Base-by-base conservation (phyloP, 1,140 invertebrate species). In the Leptinotarsa defecta region DNA sequence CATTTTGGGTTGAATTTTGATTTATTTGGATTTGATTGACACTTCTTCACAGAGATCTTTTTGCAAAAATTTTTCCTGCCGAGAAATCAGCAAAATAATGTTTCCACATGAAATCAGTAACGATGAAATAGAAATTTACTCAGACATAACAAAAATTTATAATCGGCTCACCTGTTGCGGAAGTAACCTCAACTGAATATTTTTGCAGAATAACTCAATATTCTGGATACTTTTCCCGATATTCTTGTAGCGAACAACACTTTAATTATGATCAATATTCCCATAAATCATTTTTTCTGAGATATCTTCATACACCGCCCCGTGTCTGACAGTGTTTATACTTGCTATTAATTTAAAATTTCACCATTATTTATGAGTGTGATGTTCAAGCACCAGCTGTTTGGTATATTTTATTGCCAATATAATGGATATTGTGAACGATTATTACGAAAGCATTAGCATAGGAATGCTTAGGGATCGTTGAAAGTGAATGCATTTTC, bases 351-450 rank as follows among this genome's bases (percentile, higher is more conserved):
- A 68, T 68, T 68, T 43, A n/a, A 34, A 68, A 34, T 68, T 17
- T 68, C n/a, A 34, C 67, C 11, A 17, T 17, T 68, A 68, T 68
- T 68, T 68, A 68, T 34, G 67, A 68, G 67, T 27, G 13, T 27
- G 34, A 68, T 19, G 27, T 43, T 68, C 34, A 68, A 34, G 34
- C 34, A 43, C 67, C 67, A 68, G 67, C 24, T 68, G 67, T 48
- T 68, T 34, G 13, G 6, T 57, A n/a, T n/a, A 19, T 43, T 68
- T 68, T 68, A 68, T 68, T 34, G 67, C 27, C 34, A 68, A 43
- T 34, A 34, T 68, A 68, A 68, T 68, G 20, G 27, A 65, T 65
- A 65, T 65, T 19, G 20, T 62, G n/a, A 68, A 68, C n/a, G 67
- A 68, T 68, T 34, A 68, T 43, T 15, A 57, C 52, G n/a, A 19